Conservation (phyloP, 2,888 invertebrate species). For the Drosophila limbata region DNA sequence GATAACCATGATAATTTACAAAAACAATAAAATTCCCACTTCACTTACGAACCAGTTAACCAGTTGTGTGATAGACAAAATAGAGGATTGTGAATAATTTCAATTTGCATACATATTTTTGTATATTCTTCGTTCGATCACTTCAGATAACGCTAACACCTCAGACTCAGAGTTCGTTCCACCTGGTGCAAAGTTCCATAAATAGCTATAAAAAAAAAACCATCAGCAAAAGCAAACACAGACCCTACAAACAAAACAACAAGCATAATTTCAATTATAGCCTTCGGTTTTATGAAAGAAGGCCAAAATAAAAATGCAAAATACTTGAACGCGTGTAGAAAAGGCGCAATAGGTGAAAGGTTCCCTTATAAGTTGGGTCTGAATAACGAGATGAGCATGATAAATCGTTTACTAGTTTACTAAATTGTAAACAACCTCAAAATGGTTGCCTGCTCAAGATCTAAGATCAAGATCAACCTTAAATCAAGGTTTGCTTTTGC, state of each 20-base stretch:
- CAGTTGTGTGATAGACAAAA: conserved; percentile 10
- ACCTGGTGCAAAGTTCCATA: conserved; percentile 19
- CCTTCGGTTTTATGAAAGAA: conserved; percentile 16
- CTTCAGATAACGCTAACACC: conserved; percentile 8
- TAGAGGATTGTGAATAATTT: not conserved
- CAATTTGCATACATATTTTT: not conserved
- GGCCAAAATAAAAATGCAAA: conserved; percentile 13
- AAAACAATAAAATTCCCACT: conserved; percentile 6
- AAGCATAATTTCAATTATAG: conserved; percentile 21
- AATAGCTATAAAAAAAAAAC: conserved; percentile 29
- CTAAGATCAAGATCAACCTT: too few species aligned
- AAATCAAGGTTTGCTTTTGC: not conserved
- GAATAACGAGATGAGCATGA: not conserved
- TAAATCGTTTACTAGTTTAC: conserved; percentile 1
- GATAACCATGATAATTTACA: conserved; percentile 6
- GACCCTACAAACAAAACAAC: conserved; percentile 15
- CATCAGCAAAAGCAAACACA: conserved; percentile 4
- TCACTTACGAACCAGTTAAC: conserved; percentile 40
- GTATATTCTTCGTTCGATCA: conserved; percentile 12
- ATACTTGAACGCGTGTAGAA: not conserved
- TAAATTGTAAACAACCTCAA: conserved; percentile 1
- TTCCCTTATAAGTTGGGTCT: not conserved
- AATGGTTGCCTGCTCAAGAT: not conserved
- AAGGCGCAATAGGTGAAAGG: conserved; percentile 20
- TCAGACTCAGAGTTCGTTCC: conserved; percentile 22